Evolutionary conservation across 64 coral and sea anemone species (phyloP), one percentile per base, ranked within the genome.

Genomic region (Actinia equina): DNA sequence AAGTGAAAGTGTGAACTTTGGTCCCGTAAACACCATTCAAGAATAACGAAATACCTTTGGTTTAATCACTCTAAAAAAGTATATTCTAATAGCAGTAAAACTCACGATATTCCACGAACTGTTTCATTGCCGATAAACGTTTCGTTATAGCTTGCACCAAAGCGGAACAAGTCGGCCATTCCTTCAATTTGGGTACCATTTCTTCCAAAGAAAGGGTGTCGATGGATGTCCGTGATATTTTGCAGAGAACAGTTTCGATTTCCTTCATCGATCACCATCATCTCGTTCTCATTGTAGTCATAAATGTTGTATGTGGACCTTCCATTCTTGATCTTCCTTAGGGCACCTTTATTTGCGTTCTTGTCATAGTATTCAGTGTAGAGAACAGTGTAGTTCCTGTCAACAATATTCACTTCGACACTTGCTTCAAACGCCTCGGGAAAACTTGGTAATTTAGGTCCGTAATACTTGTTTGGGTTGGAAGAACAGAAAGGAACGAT

Each of bases 51-150:
- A 65, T n/a, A 65, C 0, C 19, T 5, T 17, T 18, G 59, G 1
- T 65, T 25, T n/a, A 25, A 65, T 65, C 0, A 10, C n/a, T 65
- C 62, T 23, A 65, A 23, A 23, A 20, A 57, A 0, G 0, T 8
- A 49, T 1, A 49, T 57, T 4, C 13, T 57, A 56, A 56, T 12
- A 14, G 62, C 10, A 37, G 22, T 23, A 11, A 74, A 12, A 60
- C 88, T 96, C 69, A 96, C 94, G 77, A 82, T 89, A 96, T 96
- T 44, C 94, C 94, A 13, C 94, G 84, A 0, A 96, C 62, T 41
- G 69, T 43, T 23, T 84, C 42, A 52, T 87, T 54, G 77, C 91
- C 94, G 15, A 90, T 70, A 44, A 83, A 96, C 7, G 88, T 90
- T n/a, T 96, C 94, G 51, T 96, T 96, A 22, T 60, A 96, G 22